Base-by-base conservation (phyloP, 1,140 invertebrate species). In the Manduca sexta region DNA sequence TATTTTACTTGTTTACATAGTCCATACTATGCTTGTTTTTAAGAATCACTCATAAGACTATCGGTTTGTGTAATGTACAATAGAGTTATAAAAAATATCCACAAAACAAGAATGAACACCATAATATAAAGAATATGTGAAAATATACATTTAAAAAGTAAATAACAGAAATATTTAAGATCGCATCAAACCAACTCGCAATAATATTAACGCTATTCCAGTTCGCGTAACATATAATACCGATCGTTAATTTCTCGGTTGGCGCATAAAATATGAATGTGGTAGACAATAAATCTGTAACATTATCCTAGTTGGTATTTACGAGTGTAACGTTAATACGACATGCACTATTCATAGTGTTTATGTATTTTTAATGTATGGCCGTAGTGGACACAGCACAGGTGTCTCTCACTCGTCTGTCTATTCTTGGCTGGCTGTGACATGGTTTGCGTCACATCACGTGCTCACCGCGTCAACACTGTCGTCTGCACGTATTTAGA, bases 361-460 rank as follows among this genome's bases (percentile, higher is more conserved):
- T 40, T 40, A 40, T 40, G 38, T 40, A 40, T 40, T 40, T 40
- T 40, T 40, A 17, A 40, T 40, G 17, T 38, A 38, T 3, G n/a
- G 42, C 31, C 15, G n/a, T 10, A 16, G 11, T 14, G n/a, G n/a
- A 34, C 33, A 34, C 31, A 12, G 31, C 43, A 26, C 64, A 74
- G 71, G 70, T 79, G 69, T 79, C 71, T 76, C 53, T 40, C 45
- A 49, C 35, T 34, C 58, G 73, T 79, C 75, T 74, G 49, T 69
- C 62, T 77, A 73, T 70, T 72, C 50, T 42, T 14, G 50, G 45
- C 53, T 16, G 17, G 41, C 4, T 45, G 46, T 55, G 58, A 60
- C 56, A 64, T 33, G 41, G 45, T 37, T 62, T 63, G 55, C 63
- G 63, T 63, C 63, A 60, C 34, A n/a, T 29, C 41, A 38, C 17